Base-by-base conservation (phyloP, 2,113 vertebrate species). In the Mola mola region DNA sequence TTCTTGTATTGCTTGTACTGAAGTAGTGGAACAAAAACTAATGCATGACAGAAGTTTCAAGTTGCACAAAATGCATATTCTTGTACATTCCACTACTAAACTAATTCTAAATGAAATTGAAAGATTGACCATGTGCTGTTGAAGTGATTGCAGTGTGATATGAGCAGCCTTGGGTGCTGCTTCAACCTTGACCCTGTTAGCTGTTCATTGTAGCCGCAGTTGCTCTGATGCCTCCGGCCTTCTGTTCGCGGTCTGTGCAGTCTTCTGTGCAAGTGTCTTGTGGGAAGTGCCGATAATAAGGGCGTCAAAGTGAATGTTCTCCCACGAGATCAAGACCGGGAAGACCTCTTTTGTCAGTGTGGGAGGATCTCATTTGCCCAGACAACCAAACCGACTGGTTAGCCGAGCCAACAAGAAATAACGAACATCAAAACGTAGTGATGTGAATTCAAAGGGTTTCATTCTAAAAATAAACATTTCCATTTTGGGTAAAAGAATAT, bases 251-350 rank as follows among this genome's bases (percentile, higher is more conserved):
- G 28, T 42, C 46, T 16, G 26, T 51, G 20, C 48, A 65, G 13
- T 41, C 41, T 38, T 26, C 38, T 46, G 52, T 76, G 8, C 34
- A 36, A 41, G 48, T 16, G 12, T 44, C 31, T 31, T 1, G 26
- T 36, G 42, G 41, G n/a, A 8, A 1, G 3, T 41, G 37, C 2
- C 15, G 56, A 25, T 44, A 52, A 42, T 38, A n/a, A 24, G 34
- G 21, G 26, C 40, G 66, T 66, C 78, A 25, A 4, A 62, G 67
- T 47, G 64, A 78, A 66, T 65, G 28, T 16, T 77, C 40, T 82
- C 40, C 24, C 44, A 28, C 10, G 36, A 46, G 15, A 63, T 20
- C 47, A 49, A 46, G 19, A 49, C n/a, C n/a, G 36, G 6, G 36
- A 21, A 33, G 37, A 25, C 5, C 10, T 46, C 59, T 53, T 50